These are phyloP conservation scores for Ailuropoda melanoleuca DNA, from an alignment of 2,113 vertebrate species.

Conservation along the genomic window DNA sequence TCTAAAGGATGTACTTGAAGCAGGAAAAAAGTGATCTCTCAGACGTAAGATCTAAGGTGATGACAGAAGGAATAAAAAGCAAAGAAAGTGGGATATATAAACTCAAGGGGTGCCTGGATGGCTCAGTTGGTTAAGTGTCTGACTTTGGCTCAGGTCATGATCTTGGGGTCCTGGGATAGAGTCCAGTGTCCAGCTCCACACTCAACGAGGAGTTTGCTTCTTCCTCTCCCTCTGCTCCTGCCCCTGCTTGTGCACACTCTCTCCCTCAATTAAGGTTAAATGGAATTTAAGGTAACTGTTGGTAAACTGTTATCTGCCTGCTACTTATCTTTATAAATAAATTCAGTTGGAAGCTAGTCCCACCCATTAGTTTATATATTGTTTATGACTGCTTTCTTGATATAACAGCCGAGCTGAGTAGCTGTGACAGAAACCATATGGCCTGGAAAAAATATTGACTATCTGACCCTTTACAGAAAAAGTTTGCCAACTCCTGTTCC, in stretches of 20 bases:
- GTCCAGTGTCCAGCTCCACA: background rate
- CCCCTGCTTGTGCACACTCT: background rate
- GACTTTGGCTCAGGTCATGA: background rate
- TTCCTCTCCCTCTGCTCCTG: background rate
- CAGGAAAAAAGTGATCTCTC: background rate
- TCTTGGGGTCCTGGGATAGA: background rate
- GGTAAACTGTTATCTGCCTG: background rate
- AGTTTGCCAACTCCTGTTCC: background rate
- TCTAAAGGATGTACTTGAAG: background rate
- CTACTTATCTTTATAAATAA: background rate
- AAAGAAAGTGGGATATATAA: background rate
- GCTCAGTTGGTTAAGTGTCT: background rate
- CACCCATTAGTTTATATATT: background rate
- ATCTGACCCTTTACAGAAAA: background rate
- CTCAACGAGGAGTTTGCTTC: background rate
- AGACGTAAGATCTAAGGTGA: background rate
- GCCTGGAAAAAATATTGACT: background rate
- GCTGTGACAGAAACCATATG: background rate
- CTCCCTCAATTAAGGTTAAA: background rate
- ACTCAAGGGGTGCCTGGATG: background rate
- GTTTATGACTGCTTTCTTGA: background rate
- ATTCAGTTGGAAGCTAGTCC: background rate
- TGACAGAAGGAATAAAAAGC: background rate
- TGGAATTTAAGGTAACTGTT: background rate
- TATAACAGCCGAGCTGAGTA: background rate